Evolutionary conservation across 2,888 invertebrate genomes (phyloP).

Genomic region (Epirrhoe alternata): DNA sequence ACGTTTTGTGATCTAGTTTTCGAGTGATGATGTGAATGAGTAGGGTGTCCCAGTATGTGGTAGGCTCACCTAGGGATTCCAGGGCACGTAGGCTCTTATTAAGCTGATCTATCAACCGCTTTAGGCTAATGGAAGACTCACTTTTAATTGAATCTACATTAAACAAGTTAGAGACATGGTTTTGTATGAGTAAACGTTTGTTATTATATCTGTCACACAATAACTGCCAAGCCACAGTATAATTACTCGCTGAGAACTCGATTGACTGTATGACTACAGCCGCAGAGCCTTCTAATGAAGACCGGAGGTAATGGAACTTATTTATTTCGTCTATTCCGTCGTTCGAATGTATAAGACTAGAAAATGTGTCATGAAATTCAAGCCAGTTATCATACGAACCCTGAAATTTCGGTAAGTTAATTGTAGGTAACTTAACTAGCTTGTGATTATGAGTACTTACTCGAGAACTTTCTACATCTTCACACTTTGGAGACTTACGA

Average conservation of each 20-base stretch:
- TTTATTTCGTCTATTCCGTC: constrained; percentile 43
- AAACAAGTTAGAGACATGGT: constrained; percentile 43
- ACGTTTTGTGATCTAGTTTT: constrained; percentile 44
- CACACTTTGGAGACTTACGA: background rate
- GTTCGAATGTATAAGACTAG: constrained; percentile 43
- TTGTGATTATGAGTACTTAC: background rate
- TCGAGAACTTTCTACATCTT: background rate
- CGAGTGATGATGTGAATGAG: constrained; percentile 44
- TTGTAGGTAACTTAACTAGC: constrained; percentile 42
- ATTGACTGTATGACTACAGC: constrained; percentile 41
- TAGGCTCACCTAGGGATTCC: constrained; percentile 40
- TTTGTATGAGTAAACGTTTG: constrained; percentile 36
- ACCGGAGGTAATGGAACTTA: constrained; percentile 45
- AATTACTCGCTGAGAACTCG: constrained; percentile 38
- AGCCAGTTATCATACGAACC: constrained; percentile 44
- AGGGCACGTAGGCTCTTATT: constrained; percentile 45
- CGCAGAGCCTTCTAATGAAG: constrained; percentile 43
- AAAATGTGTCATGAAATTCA: constrained; percentile 45
- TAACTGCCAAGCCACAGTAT: constrained; percentile 42
- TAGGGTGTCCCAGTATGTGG: constrained; percentile 43
- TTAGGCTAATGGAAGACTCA: constrained; percentile 39
- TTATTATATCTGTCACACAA: constrained; percentile 45
- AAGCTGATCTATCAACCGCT: constrained; percentile 39
- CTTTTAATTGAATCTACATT: constrained; percentile 37
- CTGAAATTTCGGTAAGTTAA: constrained; percentile 44